phyloP scores from a whole-genome alignment of 2,888 invertebrate species.

The Drosophila formosana region DNA sequence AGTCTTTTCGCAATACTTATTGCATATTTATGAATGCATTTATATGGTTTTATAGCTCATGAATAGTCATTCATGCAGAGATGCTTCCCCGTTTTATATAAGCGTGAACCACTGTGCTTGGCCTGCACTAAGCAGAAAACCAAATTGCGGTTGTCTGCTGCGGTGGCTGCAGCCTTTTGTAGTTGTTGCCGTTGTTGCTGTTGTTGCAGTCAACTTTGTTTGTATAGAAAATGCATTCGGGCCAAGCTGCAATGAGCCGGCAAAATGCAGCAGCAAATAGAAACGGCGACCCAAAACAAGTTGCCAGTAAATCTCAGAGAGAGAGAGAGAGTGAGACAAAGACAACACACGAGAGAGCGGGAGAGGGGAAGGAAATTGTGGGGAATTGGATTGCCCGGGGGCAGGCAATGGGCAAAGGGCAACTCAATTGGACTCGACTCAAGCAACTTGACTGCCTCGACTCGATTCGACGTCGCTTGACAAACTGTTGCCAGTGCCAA shows the following conservation, averaged over 20 bases:
- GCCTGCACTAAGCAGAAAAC: constrained; percentile 47
- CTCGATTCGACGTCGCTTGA: constrained; percentile 15
- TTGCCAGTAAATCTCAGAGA: constrained; percentile 43
- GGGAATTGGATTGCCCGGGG: constrained; percentile 20
- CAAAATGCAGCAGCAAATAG: constrained; percentile 73
- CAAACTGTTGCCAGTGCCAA: constrained; percentile 61
- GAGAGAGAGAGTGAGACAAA: constrained; percentile 8
- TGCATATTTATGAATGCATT: neutral
- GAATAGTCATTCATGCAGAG: constrained; percentile 13
- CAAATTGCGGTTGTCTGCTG: constrained; percentile 52
- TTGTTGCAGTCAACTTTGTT: constrained; percentile 43
- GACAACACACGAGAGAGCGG: neutral
- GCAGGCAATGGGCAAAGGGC: constrained; percentile 56
- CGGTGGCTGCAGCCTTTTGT: constrained; percentile 31
- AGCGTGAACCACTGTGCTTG: constrained; percentile 40
- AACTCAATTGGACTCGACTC: constrained; percentile 1
- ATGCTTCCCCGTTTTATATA: constrained; percentile 3
- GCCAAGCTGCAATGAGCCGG: constrained; percentile 79
- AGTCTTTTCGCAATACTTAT: neutral
- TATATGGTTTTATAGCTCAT: neutral
- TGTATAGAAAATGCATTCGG: constrained; percentile 76
- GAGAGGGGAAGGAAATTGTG: constrained; percentile 8
- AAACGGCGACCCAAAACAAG: constrained; percentile 61
- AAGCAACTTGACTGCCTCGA: neutral
- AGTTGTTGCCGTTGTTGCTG: constrained; percentile 9